Base-by-base conservation (phyloP, 2,888 invertebrate species). In the Drosophila eohydei region DNA sequence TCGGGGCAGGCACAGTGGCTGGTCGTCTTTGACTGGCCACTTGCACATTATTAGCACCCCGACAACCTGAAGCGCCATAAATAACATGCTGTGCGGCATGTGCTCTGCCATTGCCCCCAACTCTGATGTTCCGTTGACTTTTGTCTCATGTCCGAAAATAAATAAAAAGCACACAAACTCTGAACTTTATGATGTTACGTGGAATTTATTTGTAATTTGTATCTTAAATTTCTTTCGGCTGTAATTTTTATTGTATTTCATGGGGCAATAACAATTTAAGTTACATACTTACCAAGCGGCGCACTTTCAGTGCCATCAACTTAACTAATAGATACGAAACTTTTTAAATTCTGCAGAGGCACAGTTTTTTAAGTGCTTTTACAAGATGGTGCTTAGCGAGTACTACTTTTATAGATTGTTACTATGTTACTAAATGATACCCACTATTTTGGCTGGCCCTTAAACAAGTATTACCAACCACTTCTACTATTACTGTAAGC, bases 21-120 rank as follows among this genome's bases (percentile, higher is more conserved):
- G 56, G 16, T 58, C 21, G 67, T 50, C 63, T 74, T 70, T 41
- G 59, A 74, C 71, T 58, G 59, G 59, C 55, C 60, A 74, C 59
- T 69, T 54, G 80, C 84, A 84, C 89, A 87, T 89, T 85, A 85
- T 85, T 85, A 85, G 88, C 88, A 74, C 68, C 71, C 87, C 79
- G 71, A 74, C 89, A 87, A 87, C 81, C 82, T 87, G 79, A 67
- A 72, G 70, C 60, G 71, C 77, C 67, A 85, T 85, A 85, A 85
- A 85, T 87, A 87, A 87, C 89, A 83, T 81, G 78, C 77, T 80
- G 78, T 66, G 69, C 64, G 57, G 62, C 72, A 64, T 72, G 77
- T 79, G 56, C 69, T 55, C 41, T 69, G 61, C 54, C 74, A 46
- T 32, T 76, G 74, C 41, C 55, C 44, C 36, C 46, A 36, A 54